These are phyloP conservation scores for Nomada fabriciana DNA, from an alignment of 2,888 invertebrate genomes.

Conservation along the genomic window DNA sequence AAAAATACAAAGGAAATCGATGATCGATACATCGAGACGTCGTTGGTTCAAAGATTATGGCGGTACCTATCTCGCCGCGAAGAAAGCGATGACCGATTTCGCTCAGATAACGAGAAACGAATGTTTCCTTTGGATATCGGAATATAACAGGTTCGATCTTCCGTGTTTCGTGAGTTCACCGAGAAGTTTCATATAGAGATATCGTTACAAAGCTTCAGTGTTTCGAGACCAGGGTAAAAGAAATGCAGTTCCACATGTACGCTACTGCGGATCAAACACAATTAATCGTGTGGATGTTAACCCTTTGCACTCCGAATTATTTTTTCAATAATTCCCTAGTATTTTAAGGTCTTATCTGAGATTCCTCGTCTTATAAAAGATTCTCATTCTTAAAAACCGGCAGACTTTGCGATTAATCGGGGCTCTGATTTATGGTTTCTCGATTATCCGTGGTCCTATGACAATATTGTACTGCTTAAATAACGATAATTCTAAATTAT, in stretches of 20 bases:
- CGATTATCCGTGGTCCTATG: too few relatives aligned
- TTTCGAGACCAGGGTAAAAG: neutral
- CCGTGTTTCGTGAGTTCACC: neutral
- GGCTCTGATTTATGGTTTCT: neutral
- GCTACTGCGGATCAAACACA: neutral
- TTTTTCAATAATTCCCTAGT: too few relatives aligned
- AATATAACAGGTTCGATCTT: neutral
- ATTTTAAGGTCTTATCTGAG: too few relatives aligned
- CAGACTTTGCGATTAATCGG: neutral
- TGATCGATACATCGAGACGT: constrained; percentile 14
- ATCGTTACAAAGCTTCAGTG: neutral
- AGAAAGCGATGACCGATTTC: constrained; percentile 24
- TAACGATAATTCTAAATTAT: too few relatives aligned
- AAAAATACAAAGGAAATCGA: constrained; percentile 23
- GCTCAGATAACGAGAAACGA: neutral
- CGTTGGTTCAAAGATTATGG: constrained; percentile 3
- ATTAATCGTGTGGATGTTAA: neutral
- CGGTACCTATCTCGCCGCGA: neutral
- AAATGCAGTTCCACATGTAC: neutral
- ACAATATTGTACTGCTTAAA: too few relatives aligned
- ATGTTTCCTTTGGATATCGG: constrained; percentile 1
- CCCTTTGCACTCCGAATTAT: too few relatives aligned
- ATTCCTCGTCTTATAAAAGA: too few relatives aligned
- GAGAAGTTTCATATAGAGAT: neutral
- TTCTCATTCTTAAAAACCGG: neutral